Evolutionary conservation across 1,140 invertebrate genomes (phyloP).

Genomic region (Caerostris darwini): DNA sequence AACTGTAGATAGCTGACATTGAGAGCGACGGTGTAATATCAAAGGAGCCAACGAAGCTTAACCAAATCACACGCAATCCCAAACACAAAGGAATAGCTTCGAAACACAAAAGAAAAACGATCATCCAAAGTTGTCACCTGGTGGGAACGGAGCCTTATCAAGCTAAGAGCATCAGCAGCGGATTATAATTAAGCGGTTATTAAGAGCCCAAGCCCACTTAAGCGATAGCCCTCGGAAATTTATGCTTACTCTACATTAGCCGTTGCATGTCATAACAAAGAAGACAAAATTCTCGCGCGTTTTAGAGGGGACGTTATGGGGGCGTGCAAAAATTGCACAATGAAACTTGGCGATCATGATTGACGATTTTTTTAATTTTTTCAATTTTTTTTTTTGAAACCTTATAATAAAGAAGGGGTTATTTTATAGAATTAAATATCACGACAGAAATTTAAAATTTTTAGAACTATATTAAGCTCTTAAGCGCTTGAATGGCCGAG

Average conservation of each 20-base stretch:
- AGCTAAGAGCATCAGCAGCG: conserved; percentile 8
- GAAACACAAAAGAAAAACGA: conserved; percentile 44
- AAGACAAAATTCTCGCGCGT: conserved; percentile 45
- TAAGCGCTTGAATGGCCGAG: too few relatives aligned
- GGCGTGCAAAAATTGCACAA: background rate
- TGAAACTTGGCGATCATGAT: background rate
- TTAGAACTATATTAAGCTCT: too few relatives aligned
- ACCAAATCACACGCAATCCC: conserved; percentile 51
- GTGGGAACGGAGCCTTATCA: conserved; percentile 66
- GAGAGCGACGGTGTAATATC: conserved; percentile 47
- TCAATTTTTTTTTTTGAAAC: too few relatives aligned
- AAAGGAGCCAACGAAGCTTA: conserved; percentile 53
- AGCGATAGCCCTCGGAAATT: conserved; percentile 55
- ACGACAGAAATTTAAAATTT: too few relatives aligned
- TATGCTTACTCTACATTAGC: conserved; percentile 72
- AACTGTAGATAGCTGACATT: background rate
- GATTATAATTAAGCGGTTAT: conserved; percentile 73
- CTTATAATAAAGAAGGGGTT: too few relatives aligned
- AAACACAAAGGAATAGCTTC: conserved; percentile 51
- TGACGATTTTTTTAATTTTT: too few relatives aligned
- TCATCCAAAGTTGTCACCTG: conserved; percentile 64
- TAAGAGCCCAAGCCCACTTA: conserved; percentile 53
- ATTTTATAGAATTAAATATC: too few relatives aligned
- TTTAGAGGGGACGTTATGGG: background rate
- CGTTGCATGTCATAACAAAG: conserved; percentile 58